A percentile compares a stretch with the other conserved stretches of the same genome.
These are phyloP conservation scores for Tautogolabrus adspersus DNA, from an alignment of 2,113 vertebrate genomes.

Conservation along the genomic window DNA sequence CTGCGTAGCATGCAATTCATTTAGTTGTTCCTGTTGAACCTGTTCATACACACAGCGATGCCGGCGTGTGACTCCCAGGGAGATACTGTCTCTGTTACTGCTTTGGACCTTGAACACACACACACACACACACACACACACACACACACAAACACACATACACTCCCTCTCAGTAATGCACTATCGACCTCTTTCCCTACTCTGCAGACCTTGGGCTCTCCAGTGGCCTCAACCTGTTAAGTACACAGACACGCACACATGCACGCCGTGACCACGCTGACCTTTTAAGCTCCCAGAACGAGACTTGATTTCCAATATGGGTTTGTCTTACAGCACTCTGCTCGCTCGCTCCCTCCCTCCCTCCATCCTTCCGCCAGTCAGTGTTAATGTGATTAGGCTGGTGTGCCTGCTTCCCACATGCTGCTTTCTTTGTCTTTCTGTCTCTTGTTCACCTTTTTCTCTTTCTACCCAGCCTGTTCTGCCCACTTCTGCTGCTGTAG, in stretches of 20 bases:
- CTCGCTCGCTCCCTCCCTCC: slow-evolving; percentile 24
- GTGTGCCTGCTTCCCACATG: slow-evolving; percentile 61
- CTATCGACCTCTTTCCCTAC: slow-evolving; percentile 77
- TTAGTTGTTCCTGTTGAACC: slow-evolving; percentile 25
- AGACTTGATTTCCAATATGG: slow-evolving; percentile 80
- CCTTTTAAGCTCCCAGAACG: slow-evolving; percentile 71
- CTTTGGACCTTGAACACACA: slow-evolving; percentile 44
- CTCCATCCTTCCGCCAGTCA: slow-evolving; percentile 57
- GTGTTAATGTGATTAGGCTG: slow-evolving; percentile 77
- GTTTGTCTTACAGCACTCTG: slow-evolving; percentile 67
- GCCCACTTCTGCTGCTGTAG: slow-evolving; percentile 8
- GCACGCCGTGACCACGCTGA: slow-evolving; percentile 66
- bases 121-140: slow-evolving; percentile 4
- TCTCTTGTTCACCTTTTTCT: slow-evolving; percentile 15
- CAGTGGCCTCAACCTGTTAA: slow-evolving; percentile 72
- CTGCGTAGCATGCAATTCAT: slow-evolving; percentile 23
- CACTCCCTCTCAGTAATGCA: slow-evolving; percentile 69
- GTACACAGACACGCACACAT: slow-evolving; percentile 49
- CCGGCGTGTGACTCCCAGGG: slow-evolving; percentile 44
- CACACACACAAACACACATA: too few species aligned
- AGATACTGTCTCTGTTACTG: slow-evolving; percentile 38
- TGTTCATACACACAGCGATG: slow-evolving; percentile 14
- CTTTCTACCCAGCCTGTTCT: neutral
- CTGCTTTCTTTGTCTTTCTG: slow-evolving; percentile 51
- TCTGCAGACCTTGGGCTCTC: slow-evolving; percentile 76